These are phyloP conservation scores for Illadopsis cleaveri DNA, from an alignment of 2,113 vertebrate genomes.

Conservation along the genomic window DNA sequence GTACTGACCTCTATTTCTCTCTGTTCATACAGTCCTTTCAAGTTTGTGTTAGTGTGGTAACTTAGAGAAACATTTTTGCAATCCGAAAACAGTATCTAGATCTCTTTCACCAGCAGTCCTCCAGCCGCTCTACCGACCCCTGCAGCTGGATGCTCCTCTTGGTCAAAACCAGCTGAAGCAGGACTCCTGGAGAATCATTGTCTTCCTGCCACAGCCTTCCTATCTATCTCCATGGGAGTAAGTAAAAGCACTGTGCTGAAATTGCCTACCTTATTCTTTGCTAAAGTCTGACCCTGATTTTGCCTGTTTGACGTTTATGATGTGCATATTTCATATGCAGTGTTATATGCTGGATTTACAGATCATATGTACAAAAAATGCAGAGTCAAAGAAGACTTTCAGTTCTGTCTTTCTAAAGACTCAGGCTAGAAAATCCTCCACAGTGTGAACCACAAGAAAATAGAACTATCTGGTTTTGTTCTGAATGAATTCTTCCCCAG, in stretches of 20 bases:
- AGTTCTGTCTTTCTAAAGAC: background rate
- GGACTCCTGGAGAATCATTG: background rate
- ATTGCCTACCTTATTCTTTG: background rate
- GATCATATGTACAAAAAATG: background rate
- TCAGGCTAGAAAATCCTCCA: background rate
- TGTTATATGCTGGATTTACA: background rate
- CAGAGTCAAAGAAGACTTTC: background rate
- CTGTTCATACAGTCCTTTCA: background rate
- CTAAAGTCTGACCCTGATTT: background rate
- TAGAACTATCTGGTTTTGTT: background rate
- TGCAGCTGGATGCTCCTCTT: background rate
- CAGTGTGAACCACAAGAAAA: background rate
- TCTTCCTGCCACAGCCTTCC: background rate
- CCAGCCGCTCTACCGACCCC: background rate
- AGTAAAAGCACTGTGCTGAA: background rate
- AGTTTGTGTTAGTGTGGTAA: background rate
- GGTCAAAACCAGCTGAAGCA: background rate
- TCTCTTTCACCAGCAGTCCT: background rate
- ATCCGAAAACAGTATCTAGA: background rate
- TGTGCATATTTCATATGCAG: background rate
- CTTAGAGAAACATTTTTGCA: background rate
- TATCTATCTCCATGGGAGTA: fast-evolving
- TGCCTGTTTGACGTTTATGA: background rate
- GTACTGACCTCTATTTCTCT: background rate
- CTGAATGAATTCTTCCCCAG: background rate